Evolutionary conservation across 2,888 invertebrate genomes (phyloP), one percentile per base, ranked within the genome.

Genomic region (Spodoptera littoralis): DNA sequence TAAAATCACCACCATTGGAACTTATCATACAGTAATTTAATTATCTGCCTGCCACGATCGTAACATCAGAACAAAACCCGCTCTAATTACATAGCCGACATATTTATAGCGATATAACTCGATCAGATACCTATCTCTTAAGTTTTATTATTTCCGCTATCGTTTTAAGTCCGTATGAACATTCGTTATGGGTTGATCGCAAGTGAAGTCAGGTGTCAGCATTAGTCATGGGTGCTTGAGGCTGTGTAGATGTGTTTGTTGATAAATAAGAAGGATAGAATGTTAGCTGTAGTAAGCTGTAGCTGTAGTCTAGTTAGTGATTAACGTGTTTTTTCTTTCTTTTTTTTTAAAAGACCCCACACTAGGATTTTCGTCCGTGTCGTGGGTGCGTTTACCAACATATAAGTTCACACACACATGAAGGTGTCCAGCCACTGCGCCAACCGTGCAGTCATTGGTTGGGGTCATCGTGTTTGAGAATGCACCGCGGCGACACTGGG

Each of bases 91-190:
- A 70, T 75, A 70, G 77, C 70, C 36, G 77, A 72, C 73, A 73
- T 74, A 75, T 78, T 79, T 79, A 79, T 71, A 65, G 65, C 66
- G 68, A 61, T 65, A 66, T 77, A 76, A 73, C 72, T 70, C 71
- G 60, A 76, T 73, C 76, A 77, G 84, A 84, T 84, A 74, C 63
- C 55, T 86, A 86, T 86, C 85, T 55, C 44, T 36, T 52, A 65
- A 77, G 75, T 73, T 86, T 86, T 84, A 85, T 85, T 80, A 77
- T 83, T 85, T 86, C 86, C 86, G 79, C 71, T 76, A 71, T 71
- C 73, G 66, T 69, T 61, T 79, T 70, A 72, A 30, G 60, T 60
- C 56, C 57, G 65, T 60, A 71, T 76, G 71, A 78, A 51, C 48
- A 60, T 62, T 51, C 71, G 72, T 76, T 62, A 77, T 65, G 62